A percentile compares a stretch with the other conserved stretches of the same genome.
These are phyloP conservation scores for Syncerus caffer DNA, from an alignment of 2,797 vertebrate genomes.

Conservation along the genomic window DNA sequence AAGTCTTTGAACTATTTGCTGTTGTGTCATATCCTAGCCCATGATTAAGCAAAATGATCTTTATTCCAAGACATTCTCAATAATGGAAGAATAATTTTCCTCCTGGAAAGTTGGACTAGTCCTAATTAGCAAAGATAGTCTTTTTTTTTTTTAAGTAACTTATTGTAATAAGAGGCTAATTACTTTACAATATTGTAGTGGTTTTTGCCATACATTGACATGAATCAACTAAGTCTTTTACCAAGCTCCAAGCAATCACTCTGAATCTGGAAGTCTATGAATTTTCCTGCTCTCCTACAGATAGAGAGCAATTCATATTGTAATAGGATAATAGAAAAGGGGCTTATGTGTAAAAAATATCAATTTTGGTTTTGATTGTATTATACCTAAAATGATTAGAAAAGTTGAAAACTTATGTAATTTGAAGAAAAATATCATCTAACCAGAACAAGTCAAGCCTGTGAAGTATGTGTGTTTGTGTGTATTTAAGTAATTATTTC, in stretches of 20 bases:
- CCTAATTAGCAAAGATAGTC: not conserved
- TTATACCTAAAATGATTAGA: not conserved
- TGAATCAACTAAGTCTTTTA: not conserved
- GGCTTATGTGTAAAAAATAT: not conserved
- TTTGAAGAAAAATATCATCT: not conserved
- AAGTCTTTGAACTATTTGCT: not conserved
- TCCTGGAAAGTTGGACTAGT: not conserved
- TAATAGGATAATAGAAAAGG: not conserved
- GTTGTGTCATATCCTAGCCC: not conserved
- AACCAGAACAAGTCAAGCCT: not conserved
- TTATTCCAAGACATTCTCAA: not conserved
- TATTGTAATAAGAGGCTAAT: not conserved
- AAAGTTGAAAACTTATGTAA: not conserved
- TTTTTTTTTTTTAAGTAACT: not conserved
- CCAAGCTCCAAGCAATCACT: not conserved
- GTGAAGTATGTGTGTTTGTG: not conserved
- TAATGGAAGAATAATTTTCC: not conserved
- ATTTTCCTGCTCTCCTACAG: not conserved
- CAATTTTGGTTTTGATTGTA: not conserved
- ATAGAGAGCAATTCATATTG: not conserved
- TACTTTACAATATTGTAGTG: not conserved
- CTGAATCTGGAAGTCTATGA: not conserved
- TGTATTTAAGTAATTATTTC: not conserved
- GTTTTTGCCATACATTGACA: not conserved
- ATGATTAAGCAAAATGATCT: not conserved